These are phyloP conservation scores for Heliconius sara DNA, from an alignment of 2,888 invertebrate genomes.

Conservation along the genomic window DNA sequence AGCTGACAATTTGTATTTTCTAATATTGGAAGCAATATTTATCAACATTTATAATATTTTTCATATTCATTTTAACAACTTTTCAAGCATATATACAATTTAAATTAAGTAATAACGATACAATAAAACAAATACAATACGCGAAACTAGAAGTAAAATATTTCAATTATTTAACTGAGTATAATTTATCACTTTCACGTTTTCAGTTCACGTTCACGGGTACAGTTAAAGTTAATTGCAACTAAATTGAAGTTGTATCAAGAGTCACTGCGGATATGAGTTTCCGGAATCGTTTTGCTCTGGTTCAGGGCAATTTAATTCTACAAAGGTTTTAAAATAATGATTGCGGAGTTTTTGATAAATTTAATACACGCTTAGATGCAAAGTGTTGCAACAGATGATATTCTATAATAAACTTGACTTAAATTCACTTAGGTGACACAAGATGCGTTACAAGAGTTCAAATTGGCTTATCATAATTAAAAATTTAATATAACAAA, in stretches of 20 bases:
- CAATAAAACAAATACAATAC: not conserved
- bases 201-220: slow-evolving; percentile 10
- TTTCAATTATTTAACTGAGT: not conserved
- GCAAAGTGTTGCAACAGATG: not conserved
- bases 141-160: not conserved
- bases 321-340: slow-evolving; percentile 11
- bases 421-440: not conserved
- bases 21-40: too few relatives aligned
- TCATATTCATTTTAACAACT: too few relatives aligned
- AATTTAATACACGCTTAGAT: not conserved
- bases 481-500: not conserved
- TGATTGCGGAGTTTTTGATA: not conserved
- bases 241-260: slow-evolving; percentile 36
- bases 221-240: slow-evolving; percentile 35
- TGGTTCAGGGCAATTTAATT: slow-evolving; percentile 20
- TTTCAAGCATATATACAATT: too few relatives aligned
- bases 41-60: too few relatives aligned
- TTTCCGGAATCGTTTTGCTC: slow-evolving; percentile 38
- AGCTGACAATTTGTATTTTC: too few relatives aligned
- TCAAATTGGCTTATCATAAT: too few relatives aligned
- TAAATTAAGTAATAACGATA: too few relatives aligned
- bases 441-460: too few relatives aligned
- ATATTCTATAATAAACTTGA: not conserved
- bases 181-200: not conserved
- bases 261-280: slow-evolving; percentile 43